Percentiles rank a stretch among this genome's conserved stretches.
phyloP scores from a whole-genome alignment of 2,113 vertebrate species.

The Pimephales promelas region DNA sequence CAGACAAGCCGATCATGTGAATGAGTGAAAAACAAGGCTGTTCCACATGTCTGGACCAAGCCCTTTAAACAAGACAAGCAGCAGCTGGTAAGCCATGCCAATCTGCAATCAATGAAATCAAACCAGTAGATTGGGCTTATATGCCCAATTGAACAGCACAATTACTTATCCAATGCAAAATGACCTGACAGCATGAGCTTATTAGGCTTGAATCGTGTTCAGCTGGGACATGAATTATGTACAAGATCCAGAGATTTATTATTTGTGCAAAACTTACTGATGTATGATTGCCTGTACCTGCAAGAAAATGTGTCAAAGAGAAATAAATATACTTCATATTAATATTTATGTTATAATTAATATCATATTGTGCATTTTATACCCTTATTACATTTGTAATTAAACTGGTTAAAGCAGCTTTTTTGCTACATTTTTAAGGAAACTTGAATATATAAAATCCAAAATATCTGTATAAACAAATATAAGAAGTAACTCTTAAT shows the following conservation, averaged over 20 bases:
- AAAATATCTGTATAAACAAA: background rate
- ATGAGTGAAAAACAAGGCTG: slow-evolving; percentile 52
- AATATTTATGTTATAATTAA: background rate
- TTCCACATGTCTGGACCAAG: slow-evolving; percentile 67
- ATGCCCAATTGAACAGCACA: slow-evolving; percentile 79
- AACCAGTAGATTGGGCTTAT: slow-evolving; percentile 75
- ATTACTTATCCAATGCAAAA: slow-evolving; percentile 67
- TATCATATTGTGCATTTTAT: background rate
- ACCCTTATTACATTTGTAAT: background rate
- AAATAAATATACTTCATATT: background rate
- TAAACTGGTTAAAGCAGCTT: background rate
- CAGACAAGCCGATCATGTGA: slow-evolving; percentile 69
- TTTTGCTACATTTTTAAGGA: background rate
- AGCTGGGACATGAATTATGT: slow-evolving; percentile 68
- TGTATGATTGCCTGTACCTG: background rate
- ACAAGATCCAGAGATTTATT: slow-evolving; percentile 36
- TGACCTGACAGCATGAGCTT: slow-evolving; percentile 74
- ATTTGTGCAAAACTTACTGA: slow-evolving; percentile 28
- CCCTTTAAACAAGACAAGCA: slow-evolving; percentile 71
- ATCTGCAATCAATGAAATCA: slow-evolving; percentile 80
- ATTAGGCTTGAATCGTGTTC: slow-evolving; percentile 67
- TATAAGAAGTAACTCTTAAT: background rate
- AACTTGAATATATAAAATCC: background rate
- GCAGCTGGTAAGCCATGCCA: slow-evolving; percentile 78
- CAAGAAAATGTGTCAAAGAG: background rate